phyloP scores from a whole-genome alignment of 37 sponge, comb jelly and placozoan genomes.

The Ianthella basta region DNA sequence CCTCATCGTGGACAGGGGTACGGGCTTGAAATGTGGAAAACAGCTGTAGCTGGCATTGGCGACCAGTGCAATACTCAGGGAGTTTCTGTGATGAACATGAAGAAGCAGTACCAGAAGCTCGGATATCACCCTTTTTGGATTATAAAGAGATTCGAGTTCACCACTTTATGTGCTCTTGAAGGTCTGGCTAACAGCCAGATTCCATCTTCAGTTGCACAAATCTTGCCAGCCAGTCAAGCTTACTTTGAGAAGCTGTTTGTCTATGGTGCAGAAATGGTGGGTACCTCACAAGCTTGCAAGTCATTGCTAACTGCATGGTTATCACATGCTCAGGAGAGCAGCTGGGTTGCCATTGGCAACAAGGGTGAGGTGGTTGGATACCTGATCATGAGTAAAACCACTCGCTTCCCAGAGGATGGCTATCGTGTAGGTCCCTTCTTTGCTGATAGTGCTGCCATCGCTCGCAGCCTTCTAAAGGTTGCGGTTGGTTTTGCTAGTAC shows the following conservation, averaged over 20 bases:
- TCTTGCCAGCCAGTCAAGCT: not conserved
- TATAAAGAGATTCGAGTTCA: not conserved
- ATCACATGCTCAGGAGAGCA: not conserved
- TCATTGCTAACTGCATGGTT: not conserved
- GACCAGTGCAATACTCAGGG: constrained; percentile 18
- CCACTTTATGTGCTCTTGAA: not conserved
- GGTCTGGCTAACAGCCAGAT: too few relatives aligned
- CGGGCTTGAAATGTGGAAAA: not conserved
- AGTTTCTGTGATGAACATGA: not conserved
- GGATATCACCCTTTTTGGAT: constrained; percentile 2
- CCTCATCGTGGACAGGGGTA: constrained; percentile 31
- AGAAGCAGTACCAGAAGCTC: not conserved
- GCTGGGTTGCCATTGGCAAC: constrained; percentile 16
- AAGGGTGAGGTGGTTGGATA: constrained; percentile 17
- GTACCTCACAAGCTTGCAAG: constrained; percentile 1
- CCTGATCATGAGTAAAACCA: not conserved
- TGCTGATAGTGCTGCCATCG: constrained; percentile 27
- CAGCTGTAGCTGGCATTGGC: not conserved
- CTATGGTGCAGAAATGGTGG: constrained; percentile 32
- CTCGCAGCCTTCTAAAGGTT: constrained; percentile 11
- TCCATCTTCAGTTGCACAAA: too few relatives aligned
- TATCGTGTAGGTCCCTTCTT: constrained; percentile 16
- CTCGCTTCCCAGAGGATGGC: constrained; percentile 2
- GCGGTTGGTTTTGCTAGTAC: too few relatives aligned
- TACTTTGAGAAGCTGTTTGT: constrained; percentile 9